A percentile compares a stretch with the other conserved stretches of the same genome.
phyloP scores from a whole-genome alignment of 2,888 invertebrate genomes.

The Trichacis sp. region DNA sequence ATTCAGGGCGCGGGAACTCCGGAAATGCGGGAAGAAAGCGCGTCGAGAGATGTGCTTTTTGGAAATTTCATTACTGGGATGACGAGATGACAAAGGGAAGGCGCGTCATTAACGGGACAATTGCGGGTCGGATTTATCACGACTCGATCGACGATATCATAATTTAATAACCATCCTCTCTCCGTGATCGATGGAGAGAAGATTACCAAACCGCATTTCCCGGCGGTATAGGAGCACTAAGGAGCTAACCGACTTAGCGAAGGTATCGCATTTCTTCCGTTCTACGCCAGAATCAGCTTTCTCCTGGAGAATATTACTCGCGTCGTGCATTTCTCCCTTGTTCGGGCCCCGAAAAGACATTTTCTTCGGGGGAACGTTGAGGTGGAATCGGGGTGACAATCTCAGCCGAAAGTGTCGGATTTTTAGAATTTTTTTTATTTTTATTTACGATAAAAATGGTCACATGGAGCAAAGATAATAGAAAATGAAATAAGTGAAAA shows the following conservation, averaged over 20 bases:
- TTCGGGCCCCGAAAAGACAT: not conserved
- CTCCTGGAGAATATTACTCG: constrained; percentile 31
- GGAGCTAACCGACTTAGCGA: constrained; percentile 67
- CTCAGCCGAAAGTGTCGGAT: too few relatives aligned
- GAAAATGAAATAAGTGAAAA: too few relatives aligned
- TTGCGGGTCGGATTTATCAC: constrained; percentile 66
- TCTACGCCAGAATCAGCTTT: constrained; percentile 36
- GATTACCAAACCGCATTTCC: constrained; percentile 55
- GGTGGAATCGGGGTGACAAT: too few relatives aligned
- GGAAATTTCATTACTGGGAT: too few relatives aligned
- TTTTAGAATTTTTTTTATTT: too few relatives aligned
- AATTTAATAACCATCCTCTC: constrained; percentile 66
- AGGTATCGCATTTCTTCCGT: constrained; percentile 62
- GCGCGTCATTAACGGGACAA: constrained; percentile 35
- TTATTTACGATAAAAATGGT: too few relatives aligned
- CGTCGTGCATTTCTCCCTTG: constrained; percentile 30
- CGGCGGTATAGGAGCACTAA: constrained; percentile 62
- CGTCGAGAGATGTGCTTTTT: too few relatives aligned
- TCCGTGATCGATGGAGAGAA: constrained; percentile 55
- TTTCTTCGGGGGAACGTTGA: not conserved
- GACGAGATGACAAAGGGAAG: constrained; percentile 8
- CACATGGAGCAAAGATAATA: too few relatives aligned
- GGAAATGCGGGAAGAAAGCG: too few relatives aligned
- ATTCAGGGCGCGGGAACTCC: constrained; percentile 35
- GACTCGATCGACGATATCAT: constrained; percentile 66